These are phyloP conservation scores for Saguinus oedipus DNA, from an alignment of 2,797 vertebrate species.

Conservation along the genomic window DNA sequence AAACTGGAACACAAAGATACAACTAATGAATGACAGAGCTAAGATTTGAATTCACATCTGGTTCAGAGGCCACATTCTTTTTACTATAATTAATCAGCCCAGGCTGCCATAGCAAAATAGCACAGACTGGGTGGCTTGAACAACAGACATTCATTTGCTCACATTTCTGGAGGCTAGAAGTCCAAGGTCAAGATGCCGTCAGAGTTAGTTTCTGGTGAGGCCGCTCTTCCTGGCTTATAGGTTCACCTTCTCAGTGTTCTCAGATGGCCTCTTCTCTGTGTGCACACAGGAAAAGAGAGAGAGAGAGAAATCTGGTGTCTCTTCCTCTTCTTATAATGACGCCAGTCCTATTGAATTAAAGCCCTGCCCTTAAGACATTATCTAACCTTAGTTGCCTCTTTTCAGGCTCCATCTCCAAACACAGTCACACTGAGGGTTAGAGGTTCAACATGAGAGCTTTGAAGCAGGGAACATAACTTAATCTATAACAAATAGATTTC, in stretches of 20 bases:
- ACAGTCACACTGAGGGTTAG: neutral
- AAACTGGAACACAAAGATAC: neutral
- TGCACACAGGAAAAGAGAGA: neutral
- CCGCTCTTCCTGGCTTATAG: neutral
- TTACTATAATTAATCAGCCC: neutral
- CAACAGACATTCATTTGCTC: neutral
- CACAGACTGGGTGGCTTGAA: neutral
- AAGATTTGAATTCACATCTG: neutral
- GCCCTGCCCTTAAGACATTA: neutral
- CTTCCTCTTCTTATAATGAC: neutral
- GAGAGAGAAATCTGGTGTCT: neutral
- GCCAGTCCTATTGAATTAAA: neutral
- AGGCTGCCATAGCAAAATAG: neutral
- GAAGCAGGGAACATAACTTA: neutral
- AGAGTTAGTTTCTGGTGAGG: neutral
- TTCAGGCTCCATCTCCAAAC: neutral
- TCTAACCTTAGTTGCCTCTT: neutral
- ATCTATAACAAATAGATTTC: neutral
- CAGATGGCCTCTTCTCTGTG: neutral
- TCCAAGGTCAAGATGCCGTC: neutral
- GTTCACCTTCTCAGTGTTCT: neutral
- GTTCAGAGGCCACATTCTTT: neutral
- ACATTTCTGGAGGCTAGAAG: neutral
- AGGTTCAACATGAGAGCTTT: neutral
- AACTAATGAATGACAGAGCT: neutral